phyloP scores from a whole-genome alignment of 2,113 vertebrate genomes.

The Microtus ochrogaster region DNA sequence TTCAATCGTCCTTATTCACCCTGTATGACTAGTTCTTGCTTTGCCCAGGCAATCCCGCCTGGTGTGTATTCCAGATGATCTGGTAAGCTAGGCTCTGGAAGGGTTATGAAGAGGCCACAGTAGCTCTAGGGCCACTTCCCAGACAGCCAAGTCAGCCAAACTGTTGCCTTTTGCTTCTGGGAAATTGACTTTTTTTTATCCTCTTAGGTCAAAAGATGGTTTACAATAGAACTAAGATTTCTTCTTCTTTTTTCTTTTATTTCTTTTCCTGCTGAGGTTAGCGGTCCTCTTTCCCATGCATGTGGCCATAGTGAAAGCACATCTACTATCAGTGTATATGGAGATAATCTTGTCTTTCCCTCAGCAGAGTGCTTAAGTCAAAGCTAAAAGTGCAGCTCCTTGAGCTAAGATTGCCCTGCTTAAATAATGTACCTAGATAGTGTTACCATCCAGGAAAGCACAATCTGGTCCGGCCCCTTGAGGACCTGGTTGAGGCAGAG shows the following conservation, averaged over 20 bases:
- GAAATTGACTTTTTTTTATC: neutral
- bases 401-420: neutral
- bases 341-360: neutral
- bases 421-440: neutral
- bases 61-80: neutral
- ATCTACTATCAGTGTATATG: neutral
- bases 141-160: neutral
- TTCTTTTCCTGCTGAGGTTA: neutral
- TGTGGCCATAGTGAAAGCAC: neutral
- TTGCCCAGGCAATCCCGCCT: neutral
- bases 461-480: no score
- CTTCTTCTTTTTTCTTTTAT: neutral
- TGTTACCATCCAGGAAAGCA: neutral
- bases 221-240: neutral
- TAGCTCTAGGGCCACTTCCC: neutral
- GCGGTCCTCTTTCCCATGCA: neutral
- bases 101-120: neutral
- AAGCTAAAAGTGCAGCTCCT: neutral
- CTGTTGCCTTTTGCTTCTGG: neutral
- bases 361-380: neutral
- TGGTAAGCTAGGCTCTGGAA: neutral
- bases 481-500: no score
- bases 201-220: neutral
- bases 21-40: neutral
- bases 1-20: neutral